phyloP scores from a whole-genome alignment of 2,797 vertebrate genomes.

The Sus cebifrons region DNA sequence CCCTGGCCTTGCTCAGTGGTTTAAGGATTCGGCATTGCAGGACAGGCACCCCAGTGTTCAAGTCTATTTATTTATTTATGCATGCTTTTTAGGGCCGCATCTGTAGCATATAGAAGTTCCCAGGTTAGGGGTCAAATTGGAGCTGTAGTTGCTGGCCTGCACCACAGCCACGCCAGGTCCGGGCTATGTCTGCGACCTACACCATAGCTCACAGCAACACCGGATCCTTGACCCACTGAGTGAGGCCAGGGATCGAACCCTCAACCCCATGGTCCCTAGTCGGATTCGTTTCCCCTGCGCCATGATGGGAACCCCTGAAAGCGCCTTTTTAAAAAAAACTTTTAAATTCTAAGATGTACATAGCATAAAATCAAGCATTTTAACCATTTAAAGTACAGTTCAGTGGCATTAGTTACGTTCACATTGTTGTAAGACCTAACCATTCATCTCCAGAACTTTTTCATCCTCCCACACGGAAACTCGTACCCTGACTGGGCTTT shows the following conservation, averaged over 20 bases:
- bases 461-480: neutral
- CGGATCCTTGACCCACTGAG: no score
- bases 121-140: no score
- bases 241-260: no score
- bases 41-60: no score
- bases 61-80: neutral
- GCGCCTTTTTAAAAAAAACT: neutral
- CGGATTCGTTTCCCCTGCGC: neutral
- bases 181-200: no score
- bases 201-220: no score
- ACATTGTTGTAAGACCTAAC: neutral
- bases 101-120: no score
- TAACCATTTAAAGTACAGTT: neutral
- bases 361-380: neutral
- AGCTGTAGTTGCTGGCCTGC: no score
- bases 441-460: neutral
- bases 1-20: no score
- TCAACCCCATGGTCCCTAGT: no score
- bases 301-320: neutral
- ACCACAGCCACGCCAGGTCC: no score
- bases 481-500: neutral
- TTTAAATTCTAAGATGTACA: neutral
- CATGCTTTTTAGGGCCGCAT: neutral
- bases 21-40: no score
- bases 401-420: neutral